These are phyloP conservation scores for Acrocephalus kingi DNA, from an alignment of 2,113 vertebrate genomes.

Conservation along the genomic window DNA sequence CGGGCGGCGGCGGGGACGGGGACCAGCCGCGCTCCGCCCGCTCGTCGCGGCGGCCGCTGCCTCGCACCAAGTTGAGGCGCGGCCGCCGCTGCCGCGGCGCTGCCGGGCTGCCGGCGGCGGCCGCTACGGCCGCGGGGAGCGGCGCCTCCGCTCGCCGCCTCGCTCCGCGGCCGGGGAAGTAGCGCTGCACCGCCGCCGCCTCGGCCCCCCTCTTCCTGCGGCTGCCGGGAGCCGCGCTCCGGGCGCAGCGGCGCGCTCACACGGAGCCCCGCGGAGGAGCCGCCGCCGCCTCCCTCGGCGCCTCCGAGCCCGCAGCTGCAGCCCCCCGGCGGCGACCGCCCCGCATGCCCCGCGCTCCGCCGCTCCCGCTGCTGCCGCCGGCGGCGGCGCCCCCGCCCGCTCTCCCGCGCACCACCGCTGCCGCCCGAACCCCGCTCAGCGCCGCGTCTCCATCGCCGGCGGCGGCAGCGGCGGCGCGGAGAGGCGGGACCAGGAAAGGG, in stretches of 20 bases:
- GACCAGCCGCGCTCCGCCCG: background rate
- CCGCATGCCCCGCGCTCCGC: background rate
- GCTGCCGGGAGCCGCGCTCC: background rate
- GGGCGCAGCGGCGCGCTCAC: background rate
- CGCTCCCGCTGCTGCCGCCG: background rate
- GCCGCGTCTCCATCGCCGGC: too few relatives aligned
- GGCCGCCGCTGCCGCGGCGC: background rate
- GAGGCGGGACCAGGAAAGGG: background rate
- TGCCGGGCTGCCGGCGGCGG: too few relatives aligned
- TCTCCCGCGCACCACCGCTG: too few relatives aligned
- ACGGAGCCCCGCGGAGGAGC: background rate
- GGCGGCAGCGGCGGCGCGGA: too few relatives aligned
- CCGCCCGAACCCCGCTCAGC: too few relatives aligned
- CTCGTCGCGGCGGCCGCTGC: background rate
- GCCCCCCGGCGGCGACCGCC: background rate
- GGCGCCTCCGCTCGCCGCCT: too few relatives aligned
- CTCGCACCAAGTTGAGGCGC: background rate
- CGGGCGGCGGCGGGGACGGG: background rate
- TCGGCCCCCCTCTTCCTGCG: background rate
- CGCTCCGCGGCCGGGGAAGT: too few relatives aligned
- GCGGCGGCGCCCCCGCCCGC: too few relatives aligned
- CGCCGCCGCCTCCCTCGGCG: background rate
- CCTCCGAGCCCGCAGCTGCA: background rate
- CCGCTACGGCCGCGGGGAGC: too few relatives aligned
- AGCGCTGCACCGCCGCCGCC: background rate